Percentiles rank a stretch among this genome's conserved stretches.
Evolutionary conservation across 2,113 vertebrate genomes (phyloP).

Genomic region (Lasiurus borealis): DNA sequence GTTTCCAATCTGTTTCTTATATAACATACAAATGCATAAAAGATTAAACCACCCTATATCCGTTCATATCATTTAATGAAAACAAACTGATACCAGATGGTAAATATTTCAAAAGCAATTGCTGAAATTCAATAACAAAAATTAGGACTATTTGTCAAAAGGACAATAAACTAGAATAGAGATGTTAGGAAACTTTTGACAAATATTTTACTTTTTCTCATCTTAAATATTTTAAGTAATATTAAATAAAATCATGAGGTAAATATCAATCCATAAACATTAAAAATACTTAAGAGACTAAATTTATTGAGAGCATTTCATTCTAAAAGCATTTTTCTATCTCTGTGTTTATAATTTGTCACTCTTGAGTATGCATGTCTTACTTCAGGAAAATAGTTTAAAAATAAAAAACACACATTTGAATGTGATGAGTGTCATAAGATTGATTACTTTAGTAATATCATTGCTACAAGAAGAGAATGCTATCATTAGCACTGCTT

Average conservation of each 20-base stretch:
- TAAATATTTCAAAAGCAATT: not conserved
- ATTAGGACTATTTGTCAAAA: not conserved
- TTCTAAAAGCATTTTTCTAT: not conserved
- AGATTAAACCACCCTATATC: not conserved
- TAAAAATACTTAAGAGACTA: not conserved
- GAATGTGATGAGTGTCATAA: not conserved
- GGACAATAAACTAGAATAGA: not conserved
- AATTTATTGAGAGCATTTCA: not conserved
- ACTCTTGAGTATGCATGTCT: not conserved
- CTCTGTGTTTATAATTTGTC: not conserved
- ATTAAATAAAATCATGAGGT: not conserved
- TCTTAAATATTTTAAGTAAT: not conserved
- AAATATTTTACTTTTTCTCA: conserved; percentile 9
- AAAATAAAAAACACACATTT: not conserved
- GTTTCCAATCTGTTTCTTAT: not conserved
- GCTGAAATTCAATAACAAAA: conserved; percentile 13
- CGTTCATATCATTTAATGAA: not conserved
- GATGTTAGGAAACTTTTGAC: not conserved
- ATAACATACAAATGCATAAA: not conserved
- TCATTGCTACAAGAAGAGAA: not conserved
- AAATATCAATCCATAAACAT: not conserved
- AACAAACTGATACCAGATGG: not conserved
- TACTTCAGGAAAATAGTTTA: not conserved
- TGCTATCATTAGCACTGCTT: not conserved
- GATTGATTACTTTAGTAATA: not conserved